phyloP scores from a whole-genome alignment of 2,888 invertebrate species.

The Cancer borealis region DNA sequence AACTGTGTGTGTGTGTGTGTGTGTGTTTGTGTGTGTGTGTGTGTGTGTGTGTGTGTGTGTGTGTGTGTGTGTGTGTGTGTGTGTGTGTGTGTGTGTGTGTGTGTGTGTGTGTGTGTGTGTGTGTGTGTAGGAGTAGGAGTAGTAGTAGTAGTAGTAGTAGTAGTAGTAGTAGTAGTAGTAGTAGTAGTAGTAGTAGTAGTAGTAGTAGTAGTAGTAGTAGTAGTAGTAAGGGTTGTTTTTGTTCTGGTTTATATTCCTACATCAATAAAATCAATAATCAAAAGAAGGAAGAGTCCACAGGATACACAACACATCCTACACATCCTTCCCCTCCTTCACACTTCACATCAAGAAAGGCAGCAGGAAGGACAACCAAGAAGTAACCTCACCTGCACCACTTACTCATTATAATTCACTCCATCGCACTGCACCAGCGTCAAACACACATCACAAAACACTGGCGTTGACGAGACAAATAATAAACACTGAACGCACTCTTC shows the following conservation, averaged over 20 bases:
- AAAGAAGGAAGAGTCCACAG: not conserved
- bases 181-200: too few relatives aligned
- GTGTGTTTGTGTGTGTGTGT: slow-evolving; percentile 34
- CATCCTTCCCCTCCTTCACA: too few relatives aligned
- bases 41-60: slow-evolving; percentile 22
- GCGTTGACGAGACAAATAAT: too few relatives aligned
- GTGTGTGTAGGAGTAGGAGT: not conserved
- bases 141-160: slow-evolving; percentile 18
- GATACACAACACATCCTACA: not conserved
- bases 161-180: not conserved
- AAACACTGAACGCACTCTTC: too few relatives aligned
- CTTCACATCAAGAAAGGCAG: too few relatives aligned
- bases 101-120: slow-evolving; percentile 44
- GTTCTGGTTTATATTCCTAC: too few relatives aligned
- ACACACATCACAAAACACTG: too few relatives aligned
- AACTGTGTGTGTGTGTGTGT: slow-evolving; percentile 37
- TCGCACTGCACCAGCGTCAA: too few relatives aligned
- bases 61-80: slow-evolving; percentile 16
- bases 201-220: not conserved
- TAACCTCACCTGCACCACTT: too few relatives aligned
- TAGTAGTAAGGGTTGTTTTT: not conserved
- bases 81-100: slow-evolving; percentile 13
- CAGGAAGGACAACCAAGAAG: too few relatives aligned
- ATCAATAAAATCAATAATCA: too few relatives aligned
- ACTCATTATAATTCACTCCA: too few relatives aligned